phyloP scores from a whole-genome alignment of 2,888 invertebrate species.

The Anorthoa munda region DNA sequence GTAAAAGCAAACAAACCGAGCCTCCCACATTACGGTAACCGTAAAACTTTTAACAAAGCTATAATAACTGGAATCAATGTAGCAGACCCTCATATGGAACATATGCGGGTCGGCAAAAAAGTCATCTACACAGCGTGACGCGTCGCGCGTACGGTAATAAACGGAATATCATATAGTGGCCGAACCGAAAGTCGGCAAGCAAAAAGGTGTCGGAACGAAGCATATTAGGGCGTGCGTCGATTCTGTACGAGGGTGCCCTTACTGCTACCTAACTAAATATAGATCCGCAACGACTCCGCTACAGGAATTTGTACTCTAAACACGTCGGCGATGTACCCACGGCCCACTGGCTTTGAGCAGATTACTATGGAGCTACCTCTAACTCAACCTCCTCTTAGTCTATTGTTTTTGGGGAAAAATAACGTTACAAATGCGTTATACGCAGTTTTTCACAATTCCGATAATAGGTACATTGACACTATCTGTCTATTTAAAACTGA shows the following conservation, averaged over 20 bases:
- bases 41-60: conserved; percentile 73
- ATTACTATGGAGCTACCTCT: conserved; percentile 61
- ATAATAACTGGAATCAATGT: conserved; percentile 76
- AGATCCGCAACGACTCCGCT: conserved; percentile 77
- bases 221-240: conserved; percentile 72
- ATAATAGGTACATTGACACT: background rate
- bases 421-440: conserved; percentile 20
- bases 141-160: conserved; percentile 75
- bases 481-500: background rate
- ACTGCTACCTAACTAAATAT: conserved; percentile 82
- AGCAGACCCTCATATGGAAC: conserved; percentile 77
- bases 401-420: conserved; percentile 46
- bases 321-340: conserved; percentile 73
- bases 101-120: conserved; percentile 86
- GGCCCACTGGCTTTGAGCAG: conserved; percentile 65
- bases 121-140: conserved; percentile 70
- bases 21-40: conserved; percentile 55
- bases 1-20: conserved; percentile 45
- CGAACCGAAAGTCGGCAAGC: conserved; percentile 73
- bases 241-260: conserved; percentile 75
- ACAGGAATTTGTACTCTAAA: conserved; percentile 82
- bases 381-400: conserved; percentile 40
- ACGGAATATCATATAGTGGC: conserved; percentile 81
- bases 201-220: conserved; percentile 75
- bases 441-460: background rate